These are phyloP conservation scores for Phyllopteryx taeniolatus DNA, from an alignment of 2,113 vertebrate genomes.

Conservation along the genomic window DNA sequence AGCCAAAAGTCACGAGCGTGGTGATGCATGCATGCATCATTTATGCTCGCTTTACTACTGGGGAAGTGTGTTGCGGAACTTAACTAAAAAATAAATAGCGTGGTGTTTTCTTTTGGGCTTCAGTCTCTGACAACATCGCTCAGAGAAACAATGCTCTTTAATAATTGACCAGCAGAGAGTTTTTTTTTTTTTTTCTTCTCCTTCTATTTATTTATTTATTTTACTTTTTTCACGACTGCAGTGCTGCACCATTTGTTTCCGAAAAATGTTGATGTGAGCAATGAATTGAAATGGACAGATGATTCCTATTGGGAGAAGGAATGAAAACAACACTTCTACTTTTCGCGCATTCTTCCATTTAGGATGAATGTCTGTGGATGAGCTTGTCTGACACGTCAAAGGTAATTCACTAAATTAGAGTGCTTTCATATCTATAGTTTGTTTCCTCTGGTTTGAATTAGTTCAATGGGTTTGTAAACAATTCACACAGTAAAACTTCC, in stretches of 20 bases:
- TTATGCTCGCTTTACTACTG: not conserved
- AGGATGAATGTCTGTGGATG: not conserved
- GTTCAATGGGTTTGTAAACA: not conserved
- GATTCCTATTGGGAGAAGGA: not conserved
- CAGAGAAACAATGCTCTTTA: constrained; percentile 12
- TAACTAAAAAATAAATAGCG: constrained; percentile 15
- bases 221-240: not conserved
- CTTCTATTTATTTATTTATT: not conserved
- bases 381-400: not conserved
- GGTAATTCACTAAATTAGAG: not conserved
- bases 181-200: not conserved
- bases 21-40: constrained; percentile 3
- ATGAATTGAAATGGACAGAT: not conserved
- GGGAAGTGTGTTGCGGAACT: not conserved
- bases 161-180: constrained; percentile 5
- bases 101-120: constrained; percentile 12
- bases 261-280: not conserved
- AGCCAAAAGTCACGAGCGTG: not conserved
- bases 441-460: not conserved
- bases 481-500: not conserved
- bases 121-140: constrained; percentile 11
- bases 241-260: constrained; percentile 2
- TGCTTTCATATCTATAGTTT: not conserved
- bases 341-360: not conserved
- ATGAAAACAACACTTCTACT: not conserved